Percentiles rank a stretch among this genome's conserved stretches.
Conservation (phyloP, 2,113 vertebrate species). For the Tringa solitaria region DNA sequence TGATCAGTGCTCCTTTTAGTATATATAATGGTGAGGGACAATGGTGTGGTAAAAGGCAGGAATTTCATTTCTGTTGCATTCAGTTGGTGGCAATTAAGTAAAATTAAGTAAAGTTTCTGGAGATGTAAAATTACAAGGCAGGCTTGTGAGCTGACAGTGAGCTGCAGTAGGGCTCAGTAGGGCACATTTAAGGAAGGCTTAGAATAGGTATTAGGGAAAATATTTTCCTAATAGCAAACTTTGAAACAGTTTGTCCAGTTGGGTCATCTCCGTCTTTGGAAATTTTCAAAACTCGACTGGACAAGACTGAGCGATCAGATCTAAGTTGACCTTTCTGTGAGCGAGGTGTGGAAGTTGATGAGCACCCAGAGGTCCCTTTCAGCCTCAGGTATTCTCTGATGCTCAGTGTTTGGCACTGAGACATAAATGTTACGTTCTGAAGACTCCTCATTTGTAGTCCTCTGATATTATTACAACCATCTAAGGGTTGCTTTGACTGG, state of each 20-base stretch:
- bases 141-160: background rate
- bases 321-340: background rate
- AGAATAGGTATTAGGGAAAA: background rate
- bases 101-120: background rate
- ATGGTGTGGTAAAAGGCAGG: background rate
- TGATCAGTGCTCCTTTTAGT: background rate
- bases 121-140: background rate
- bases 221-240: background rate
- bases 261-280: background rate
- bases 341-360: background rate
- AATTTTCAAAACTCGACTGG: background rate
- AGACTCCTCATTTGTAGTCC: background rate
- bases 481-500: background rate
- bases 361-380: background rate
- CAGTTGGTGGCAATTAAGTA: background rate
- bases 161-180: background rate
- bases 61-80: background rate
- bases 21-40: background rate
- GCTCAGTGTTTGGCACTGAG: background rate
- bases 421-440: background rate
- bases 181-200: background rate
- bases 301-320: background rate
- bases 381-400: background rate
- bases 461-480: background rate
- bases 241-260: background rate